Evolutionary conservation across 92 coral and sea anemone species (phyloP).

Genomic region (Palythoa grandis): DNA sequence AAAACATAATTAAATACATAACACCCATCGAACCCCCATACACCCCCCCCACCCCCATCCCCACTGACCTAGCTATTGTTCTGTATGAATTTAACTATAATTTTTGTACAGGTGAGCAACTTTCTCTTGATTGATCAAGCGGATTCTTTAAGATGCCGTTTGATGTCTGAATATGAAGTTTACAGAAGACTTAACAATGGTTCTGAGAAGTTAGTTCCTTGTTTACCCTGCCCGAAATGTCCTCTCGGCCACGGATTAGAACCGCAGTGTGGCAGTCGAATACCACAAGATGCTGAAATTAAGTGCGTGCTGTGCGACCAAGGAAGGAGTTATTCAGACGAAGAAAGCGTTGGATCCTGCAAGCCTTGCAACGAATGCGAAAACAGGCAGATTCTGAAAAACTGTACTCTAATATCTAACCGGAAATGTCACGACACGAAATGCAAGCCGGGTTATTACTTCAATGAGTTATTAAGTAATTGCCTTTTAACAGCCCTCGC

Average conservation of each 20-base stretch:
- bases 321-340: neutral
- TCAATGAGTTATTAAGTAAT: neutral
- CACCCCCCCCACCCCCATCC: too few species aligned
- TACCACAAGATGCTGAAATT: neutral
- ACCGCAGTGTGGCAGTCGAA: conserved; percentile 13
- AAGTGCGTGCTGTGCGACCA: neutral
- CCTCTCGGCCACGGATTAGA: conserved; percentile 11
- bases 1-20: too few species aligned
- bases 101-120: neutral
- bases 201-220: neutral
- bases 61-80: too few species aligned
- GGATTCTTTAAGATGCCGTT: neutral
- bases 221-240: conserved; percentile 12
- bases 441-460: conserved; percentile 6
- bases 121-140: neutral
- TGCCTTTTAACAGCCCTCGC: neutral
- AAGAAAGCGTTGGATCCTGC: neutral
- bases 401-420: neutral
- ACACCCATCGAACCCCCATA: too few species aligned
- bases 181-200: neutral
- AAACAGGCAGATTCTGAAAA: neutral
- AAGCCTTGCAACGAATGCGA: conserved; percentile 16
- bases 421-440: neutral
- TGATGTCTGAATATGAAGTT: neutral
- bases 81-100: too few species aligned